Percentiles rank a stretch among this genome's conserved stretches.
Evolutionary conservation across 2,113 vertebrate genomes (phyloP).

Genomic region (Siniperca chuatsi): DNA sequence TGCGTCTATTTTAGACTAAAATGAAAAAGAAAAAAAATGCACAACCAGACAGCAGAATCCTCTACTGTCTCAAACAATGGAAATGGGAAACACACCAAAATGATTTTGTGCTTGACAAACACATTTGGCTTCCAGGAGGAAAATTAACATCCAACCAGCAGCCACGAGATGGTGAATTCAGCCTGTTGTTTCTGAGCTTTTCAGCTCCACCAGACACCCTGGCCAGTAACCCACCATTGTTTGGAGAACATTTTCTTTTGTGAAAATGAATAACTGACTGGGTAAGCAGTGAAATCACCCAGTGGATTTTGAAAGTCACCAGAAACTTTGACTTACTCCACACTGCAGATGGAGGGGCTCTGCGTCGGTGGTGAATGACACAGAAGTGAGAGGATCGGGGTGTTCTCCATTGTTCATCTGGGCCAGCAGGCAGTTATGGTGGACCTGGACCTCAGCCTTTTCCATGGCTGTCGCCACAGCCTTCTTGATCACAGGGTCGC

Average conservation of each 20-base stretch:
- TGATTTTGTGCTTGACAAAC: constrained; percentile 47
- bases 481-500: constrained; percentile 72
- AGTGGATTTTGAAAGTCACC: constrained; percentile 3
- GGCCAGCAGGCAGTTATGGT: constrained; percentile 83
- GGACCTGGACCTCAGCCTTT: constrained; percentile 74
- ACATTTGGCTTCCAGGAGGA: constrained; percentile 31
- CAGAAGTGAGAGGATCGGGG: constrained; percentile 81
- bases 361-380: constrained; percentile 83
- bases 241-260: constrained; percentile 7
- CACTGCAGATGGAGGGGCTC: constrained; percentile 84
- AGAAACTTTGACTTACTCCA: constrained; percentile 83
- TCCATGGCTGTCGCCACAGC: constrained; percentile 73
- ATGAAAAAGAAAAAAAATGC: neutral
- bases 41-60: neutral
- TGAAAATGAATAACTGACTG: constrained; percentile 14
- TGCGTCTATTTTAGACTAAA: neutral
- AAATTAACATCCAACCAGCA: constrained; percentile 44
- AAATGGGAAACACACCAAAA: constrained; percentile 42
- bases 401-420: constrained; percentile 82
- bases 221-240: constrained; percentile 41
- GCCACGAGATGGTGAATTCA: constrained; percentile 33
- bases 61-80: constrained; percentile 34
- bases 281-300: neutral
- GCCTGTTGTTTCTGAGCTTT: constrained; percentile 20
- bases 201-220: constrained; percentile 28